Conservation (phyloP, 1,140 invertebrate genomes). For the Dendrolimus punctatus region DNA sequence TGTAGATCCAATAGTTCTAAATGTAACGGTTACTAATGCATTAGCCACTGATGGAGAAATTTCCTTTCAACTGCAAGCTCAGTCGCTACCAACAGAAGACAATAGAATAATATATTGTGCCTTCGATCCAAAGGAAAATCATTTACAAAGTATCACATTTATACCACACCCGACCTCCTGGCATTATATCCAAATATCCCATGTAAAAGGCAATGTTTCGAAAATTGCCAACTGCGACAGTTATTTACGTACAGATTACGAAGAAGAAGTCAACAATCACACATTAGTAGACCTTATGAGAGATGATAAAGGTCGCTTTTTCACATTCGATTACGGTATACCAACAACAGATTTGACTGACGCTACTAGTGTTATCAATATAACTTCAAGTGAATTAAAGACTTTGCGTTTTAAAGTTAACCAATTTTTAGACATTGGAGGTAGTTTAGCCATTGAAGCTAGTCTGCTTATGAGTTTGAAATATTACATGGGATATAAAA, state of each 20-base stretch:
- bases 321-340: conserved; percentile 80
- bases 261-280: conserved; percentile 47
- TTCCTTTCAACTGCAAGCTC: conserved; percentile 47
- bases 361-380: conserved; percentile 75
- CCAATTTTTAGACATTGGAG: conserved; percentile 80
- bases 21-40: conserved; percentile 35
- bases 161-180: conserved; percentile 71
- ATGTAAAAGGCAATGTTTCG: conserved; percentile 26
- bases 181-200: conserved; percentile 73
- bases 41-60: conserved; percentile 28
- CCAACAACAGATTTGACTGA: conserved; percentile 72
- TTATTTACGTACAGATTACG: conserved; percentile 25
- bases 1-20: conserved; percentile 42
- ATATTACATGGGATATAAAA: conserved; percentile 69
- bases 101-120: conserved; percentile 46
- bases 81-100: conserved; percentile 52
- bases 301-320: conserved; percentile 80
- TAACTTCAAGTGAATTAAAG: conserved; percentile 74
- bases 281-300: conserved; percentile 71
- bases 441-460: conserved; percentile 77
- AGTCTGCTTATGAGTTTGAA: conserved; percentile 74
- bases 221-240: conserved; percentile 47
- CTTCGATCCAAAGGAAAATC: conserved; percentile 37
- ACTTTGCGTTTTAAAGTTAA: conserved; percentile 77
- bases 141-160: conserved; percentile 59